These are phyloP conservation scores for Chiloscyllium punctatum DNA, from an alignment of 2,797 vertebrate species.

Conservation along the genomic window DNA sequence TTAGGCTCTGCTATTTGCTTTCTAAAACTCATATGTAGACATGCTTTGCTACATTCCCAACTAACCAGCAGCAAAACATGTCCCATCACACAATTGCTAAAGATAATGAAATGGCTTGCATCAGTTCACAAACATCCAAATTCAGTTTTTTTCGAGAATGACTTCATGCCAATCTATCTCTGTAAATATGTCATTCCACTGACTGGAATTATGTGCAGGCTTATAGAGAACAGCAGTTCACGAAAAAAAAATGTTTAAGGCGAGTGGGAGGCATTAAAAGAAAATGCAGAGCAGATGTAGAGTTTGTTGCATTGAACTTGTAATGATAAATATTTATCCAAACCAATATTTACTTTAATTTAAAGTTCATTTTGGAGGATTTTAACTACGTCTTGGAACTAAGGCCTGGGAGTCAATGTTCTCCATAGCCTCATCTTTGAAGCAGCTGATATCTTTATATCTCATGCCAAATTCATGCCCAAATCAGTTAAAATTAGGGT, in stretches of 20 bases:
- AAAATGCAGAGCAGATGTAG: background rate
- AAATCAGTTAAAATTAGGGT: conserved; percentile 10
- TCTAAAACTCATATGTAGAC: background rate
- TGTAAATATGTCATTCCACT: background rate
- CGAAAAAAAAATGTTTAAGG: background rate
- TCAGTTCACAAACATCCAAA: background rate
- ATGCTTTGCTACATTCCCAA: background rate
- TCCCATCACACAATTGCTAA: background rate
- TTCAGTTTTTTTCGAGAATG: background rate
- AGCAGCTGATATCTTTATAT: background rate
- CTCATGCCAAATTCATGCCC: background rate
- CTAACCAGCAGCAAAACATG: background rate
- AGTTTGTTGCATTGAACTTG: background rate
- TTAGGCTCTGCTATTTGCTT: conserved; percentile 12
- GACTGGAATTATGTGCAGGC: background rate
- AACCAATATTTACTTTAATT: background rate
- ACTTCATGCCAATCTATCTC: background rate
- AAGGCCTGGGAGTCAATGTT: background rate
- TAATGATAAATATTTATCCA: background rate
- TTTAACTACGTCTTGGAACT: background rate
- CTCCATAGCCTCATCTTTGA: background rate
- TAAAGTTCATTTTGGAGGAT: background rate
- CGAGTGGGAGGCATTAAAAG: background rate
- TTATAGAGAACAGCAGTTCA: background rate
- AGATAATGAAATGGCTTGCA: background rate